Evolutionary conservation across 1,140 invertebrate species (phyloP).

Genomic region (Octopus sinensis): DNA sequence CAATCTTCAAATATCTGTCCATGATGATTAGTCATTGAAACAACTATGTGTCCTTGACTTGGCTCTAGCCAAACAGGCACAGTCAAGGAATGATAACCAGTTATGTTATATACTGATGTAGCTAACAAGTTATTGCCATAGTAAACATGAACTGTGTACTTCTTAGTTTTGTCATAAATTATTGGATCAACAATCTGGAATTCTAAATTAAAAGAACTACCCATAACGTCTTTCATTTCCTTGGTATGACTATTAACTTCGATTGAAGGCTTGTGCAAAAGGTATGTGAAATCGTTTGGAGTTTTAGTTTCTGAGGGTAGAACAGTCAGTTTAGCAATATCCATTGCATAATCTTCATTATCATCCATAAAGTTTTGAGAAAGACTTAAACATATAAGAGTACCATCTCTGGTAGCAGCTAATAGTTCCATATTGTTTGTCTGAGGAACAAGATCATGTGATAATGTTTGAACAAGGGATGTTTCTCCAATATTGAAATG

Average conservation of each 20-base stretch:
- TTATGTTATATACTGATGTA: slow-evolving; percentile 21
- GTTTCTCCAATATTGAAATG: slow-evolving; percentile 45
- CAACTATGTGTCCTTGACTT: slow-evolving; percentile 42
- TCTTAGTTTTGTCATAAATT: background rate
- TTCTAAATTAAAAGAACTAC: slow-evolving; percentile 35
- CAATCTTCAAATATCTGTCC: slow-evolving; percentile 37
- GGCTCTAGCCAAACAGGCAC: slow-evolving; percentile 36
- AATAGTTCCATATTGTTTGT: slow-evolving; percentile 45
- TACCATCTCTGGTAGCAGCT: slow-evolving; percentile 50
- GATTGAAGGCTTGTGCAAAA: slow-evolving; percentile 32
- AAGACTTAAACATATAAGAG: slow-evolving; percentile 44
- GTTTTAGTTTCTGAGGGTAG: slow-evolving; percentile 33
- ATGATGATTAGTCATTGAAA: slow-evolving; percentile 45
- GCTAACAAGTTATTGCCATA: slow-evolving; percentile 37
- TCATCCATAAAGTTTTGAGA: slow-evolving; percentile 17
- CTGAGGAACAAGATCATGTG: slow-evolving; percentile 40
- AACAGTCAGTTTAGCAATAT: slow-evolving; percentile 20
- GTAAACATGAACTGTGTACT: slow-evolving; percentile 34
- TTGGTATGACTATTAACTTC: slow-evolving; percentile 32
- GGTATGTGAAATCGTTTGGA: slow-evolving; percentile 38
- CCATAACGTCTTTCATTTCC: slow-evolving; percentile 38
- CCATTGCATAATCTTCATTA: slow-evolving; percentile 28
- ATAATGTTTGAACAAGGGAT: slow-evolving; percentile 48
- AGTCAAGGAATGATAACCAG: slow-evolving; percentile 31
- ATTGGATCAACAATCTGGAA: slow-evolving; percentile 33